phyloP scores from a whole-genome alignment of 1,140 invertebrate genomes.

The Dermatophagoides farinae region DNA sequence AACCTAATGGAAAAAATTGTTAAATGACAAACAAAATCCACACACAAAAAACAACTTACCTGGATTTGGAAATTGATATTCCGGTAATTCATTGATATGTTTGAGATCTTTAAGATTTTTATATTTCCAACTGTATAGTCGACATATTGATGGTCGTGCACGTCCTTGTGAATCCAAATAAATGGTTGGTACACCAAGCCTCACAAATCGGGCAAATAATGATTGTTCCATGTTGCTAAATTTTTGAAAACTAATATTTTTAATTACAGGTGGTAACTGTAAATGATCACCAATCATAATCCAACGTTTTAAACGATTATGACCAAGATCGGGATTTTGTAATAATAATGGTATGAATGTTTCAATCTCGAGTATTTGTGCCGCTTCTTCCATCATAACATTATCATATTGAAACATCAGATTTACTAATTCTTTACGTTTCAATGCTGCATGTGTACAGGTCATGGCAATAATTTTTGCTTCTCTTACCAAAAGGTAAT shows the following conservation, averaged over 20 bases:
- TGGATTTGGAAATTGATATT: constrained; percentile 73
- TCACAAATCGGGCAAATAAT: constrained; percentile 83
- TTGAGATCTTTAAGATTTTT: constrained; percentile 74
- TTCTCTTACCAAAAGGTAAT: constrained; percentile 92
- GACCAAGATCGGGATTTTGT: constrained; percentile 90
- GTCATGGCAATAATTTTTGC: constrained; percentile 99
- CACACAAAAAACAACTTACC: constrained; percentile 29
- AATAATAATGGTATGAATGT: constrained; percentile 94
- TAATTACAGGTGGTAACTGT: constrained; percentile 94
- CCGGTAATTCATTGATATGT: constrained; percentile 57
- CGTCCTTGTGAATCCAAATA: constrained; percentile 93
- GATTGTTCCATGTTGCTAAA: constrained; percentile 99
- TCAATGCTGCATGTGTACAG: constrained; percentile 95
- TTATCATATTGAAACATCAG: constrained; percentile 90
- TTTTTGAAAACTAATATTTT: constrained; percentile 99
- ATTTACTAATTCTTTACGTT: constrained; percentile 83
- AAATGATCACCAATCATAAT: constrained; percentile 99
- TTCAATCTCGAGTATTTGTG: constrained; percentile 97
- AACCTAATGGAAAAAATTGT: constrained; percentile 26
- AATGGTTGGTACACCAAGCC: constrained; percentile 85
- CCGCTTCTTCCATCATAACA: constrained; percentile 97
- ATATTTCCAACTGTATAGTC: constrained; percentile 94
- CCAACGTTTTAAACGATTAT: constrained; percentile 90
- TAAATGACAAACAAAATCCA: background rate
- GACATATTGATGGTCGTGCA: constrained; percentile 71